Evolutionary conservation across 2,888 invertebrate genomes (phyloP).

Genomic region (Ectemnius lituratus): DNA sequence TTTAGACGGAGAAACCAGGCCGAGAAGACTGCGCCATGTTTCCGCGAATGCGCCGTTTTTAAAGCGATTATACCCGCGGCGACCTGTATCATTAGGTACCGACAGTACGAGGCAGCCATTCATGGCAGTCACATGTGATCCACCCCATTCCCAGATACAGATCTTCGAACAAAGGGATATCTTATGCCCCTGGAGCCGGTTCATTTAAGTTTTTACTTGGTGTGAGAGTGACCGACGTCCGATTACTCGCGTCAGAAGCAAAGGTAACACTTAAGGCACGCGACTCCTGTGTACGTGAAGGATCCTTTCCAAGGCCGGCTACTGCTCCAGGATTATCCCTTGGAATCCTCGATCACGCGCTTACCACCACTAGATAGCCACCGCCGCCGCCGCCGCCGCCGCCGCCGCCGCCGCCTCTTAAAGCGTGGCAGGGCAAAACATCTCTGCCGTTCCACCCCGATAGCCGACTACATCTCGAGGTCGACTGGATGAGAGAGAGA

Average conservation of each 20-base stretch:
- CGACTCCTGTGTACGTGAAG: constrained; percentile 49
- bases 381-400: background rate
- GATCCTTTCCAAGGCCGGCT: constrained; percentile 56
- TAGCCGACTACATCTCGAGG: constrained; percentile 42
- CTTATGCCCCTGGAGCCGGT: no score
- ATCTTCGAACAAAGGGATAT: no score
- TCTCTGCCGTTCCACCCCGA: constrained; percentile 21
- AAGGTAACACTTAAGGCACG: constrained; percentile 60
- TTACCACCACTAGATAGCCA: background rate
- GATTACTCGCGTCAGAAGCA: constrained; percentile 45
- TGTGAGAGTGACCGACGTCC: background rate
- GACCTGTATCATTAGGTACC: background rate
- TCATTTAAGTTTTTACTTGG: background rate
- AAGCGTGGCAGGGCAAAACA: constrained; percentile 50
- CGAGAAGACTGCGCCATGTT: background rate
- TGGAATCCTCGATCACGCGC: constrained; percentile 57
- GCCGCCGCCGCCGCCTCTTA: constrained; percentile 37
- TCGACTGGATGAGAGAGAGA: constrained; percentile 49
- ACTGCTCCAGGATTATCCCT: constrained; percentile 57
- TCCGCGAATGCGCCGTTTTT: background rate
- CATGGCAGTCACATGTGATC: no score
- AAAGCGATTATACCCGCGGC: background rate
- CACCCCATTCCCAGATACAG: no score
- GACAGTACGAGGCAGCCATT: no score
- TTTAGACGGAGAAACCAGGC: background rate